Base-by-base conservation (phyloP, 2,797 vertebrate species). In the Phalanger gymnotis region DNA sequence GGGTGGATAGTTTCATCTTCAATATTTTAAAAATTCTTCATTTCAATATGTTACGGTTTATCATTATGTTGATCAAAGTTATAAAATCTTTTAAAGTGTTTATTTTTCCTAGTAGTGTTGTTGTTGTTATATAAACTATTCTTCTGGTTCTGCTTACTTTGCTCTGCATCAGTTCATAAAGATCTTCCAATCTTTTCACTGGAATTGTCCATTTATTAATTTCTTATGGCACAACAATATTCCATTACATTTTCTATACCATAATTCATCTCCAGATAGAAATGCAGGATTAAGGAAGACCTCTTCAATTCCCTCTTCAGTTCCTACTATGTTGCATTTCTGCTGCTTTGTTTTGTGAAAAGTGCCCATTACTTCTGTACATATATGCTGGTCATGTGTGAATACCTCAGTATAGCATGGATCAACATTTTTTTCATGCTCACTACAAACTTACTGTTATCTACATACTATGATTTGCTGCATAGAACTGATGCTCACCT, bases 371-470 rank as follows among this genome's bases (percentile, higher is more conserved):
- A 99, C 98, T 99, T 99, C 0, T 66, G 14, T 99, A 99, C 98
- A 99, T 99, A 99, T 99, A 99, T 99, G 99, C 95, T 99, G 99
- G 99, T 99, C 99, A 54, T 99, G 99, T 87, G 54, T 54, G 99
- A 99, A 98, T 99, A 99, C 96, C 99, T 99, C 97, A 99, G 99
- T 98, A 99, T 99, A 99, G 99, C 99, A 98, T 99, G 99, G 99
- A 99, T 99, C 98, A 99, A 99, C 7, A 99, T 99, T 14, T 99
- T 99, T n/a, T 99, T 99, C 97, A 99, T 99, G 99, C 98, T 99
- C 96, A 99, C 99, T 98, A 99, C 99, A 31, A 99, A 99, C 98
- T 98, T 99, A 98, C 98, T 99, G 96, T 99, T 99, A 16, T 99
- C 99, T 93, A 99, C 99, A 98, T 99, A 99, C 98, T 99, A 99